phyloP scores from a whole-genome alignment of 2,113 vertebrate genomes.

The Otis tarda region DNA sequence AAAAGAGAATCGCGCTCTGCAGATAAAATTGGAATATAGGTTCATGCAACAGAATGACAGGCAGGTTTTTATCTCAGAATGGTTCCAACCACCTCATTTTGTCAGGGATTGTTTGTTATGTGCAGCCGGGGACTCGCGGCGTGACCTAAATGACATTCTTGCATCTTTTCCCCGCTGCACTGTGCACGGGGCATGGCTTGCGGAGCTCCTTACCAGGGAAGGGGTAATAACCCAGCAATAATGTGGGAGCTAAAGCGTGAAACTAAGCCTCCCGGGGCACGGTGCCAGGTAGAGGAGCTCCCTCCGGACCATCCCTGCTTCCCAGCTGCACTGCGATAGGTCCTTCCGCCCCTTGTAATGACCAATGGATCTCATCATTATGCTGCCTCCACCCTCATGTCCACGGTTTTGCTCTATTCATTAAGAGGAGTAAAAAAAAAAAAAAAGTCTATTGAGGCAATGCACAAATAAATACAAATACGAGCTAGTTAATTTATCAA shows the following conservation, averaged over 20 bases:
- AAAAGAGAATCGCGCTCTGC: conserved; percentile 78
- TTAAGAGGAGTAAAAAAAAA: background rate
- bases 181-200: rapidly evolving
- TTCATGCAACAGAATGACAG: conserved; percentile 67
- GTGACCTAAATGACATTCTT: conserved; percentile 12
- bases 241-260: background rate
- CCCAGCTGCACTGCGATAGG: rapidly evolving
- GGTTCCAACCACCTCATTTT: conserved; percentile 70
- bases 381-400: rapidly evolving
- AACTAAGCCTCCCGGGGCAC: background rate
- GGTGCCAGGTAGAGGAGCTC: background rate
- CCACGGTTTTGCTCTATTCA: background rate
- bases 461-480: background rate
- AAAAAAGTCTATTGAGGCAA: background rate
- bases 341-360: background rate
- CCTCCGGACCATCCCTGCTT: background rate
- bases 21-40: conserved; percentile 82
- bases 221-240: background rate
- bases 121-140: background rate
- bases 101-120: conserved; percentile 67
- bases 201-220: background rate
- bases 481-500: background rate
- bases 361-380: rapidly evolving
- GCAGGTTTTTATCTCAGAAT: conserved; percentile 68
- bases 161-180: background rate